Base-by-base conservation (phyloP, 2,113 vertebrate species). In the Cyanoliseus patagonus region DNA sequence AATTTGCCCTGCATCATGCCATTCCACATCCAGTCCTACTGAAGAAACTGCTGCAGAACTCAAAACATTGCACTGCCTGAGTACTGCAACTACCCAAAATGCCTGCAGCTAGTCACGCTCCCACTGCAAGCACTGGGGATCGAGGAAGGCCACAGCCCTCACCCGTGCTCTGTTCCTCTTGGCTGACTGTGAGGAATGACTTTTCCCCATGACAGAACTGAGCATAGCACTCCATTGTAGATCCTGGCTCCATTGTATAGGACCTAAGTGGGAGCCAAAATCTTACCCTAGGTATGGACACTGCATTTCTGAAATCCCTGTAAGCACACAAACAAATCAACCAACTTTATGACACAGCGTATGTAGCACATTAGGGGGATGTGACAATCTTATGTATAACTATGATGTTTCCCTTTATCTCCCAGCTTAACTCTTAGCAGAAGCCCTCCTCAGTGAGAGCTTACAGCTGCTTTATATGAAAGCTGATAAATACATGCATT, bases 401-500 rank as follows among this genome's bases (percentile, higher is more conserved):
- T 69, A 10, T 84, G 55, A 52, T 18, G 51, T 47, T 61, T 39
- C 15, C 35, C 79, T 92, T 79, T 57, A 89, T 75, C 42, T 47
- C 23, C 20, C 52, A 85, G 57, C 66, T 91, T 55, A 75, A 86
- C 68, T 91, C 86, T 68, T 82, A 44, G 66, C 86, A 82, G 91
- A 79, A 88, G 39, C 55, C 17, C 46, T 94, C 70, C 91, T 94
- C 52, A 52, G 42, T 11, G 62, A 82, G 84, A 79, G 84, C 86
- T 95, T 79, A 86, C 46, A 89, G 81, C 86, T 86, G 68, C 83
- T 95, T 87, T 63, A 20, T 75, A 24, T 28, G 84, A 92, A 79
- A 89, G 81, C 74, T 78, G 52, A 82, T 91, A 83, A 95, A 95
- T 94, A 47, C 52, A 68, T 84, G 86, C 73, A 78, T 94, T 95